These are phyloP conservation scores for Ryuthela nishihirai DNA, from an alignment of 2,888 invertebrate species.

Conservation along the genomic window DNA sequence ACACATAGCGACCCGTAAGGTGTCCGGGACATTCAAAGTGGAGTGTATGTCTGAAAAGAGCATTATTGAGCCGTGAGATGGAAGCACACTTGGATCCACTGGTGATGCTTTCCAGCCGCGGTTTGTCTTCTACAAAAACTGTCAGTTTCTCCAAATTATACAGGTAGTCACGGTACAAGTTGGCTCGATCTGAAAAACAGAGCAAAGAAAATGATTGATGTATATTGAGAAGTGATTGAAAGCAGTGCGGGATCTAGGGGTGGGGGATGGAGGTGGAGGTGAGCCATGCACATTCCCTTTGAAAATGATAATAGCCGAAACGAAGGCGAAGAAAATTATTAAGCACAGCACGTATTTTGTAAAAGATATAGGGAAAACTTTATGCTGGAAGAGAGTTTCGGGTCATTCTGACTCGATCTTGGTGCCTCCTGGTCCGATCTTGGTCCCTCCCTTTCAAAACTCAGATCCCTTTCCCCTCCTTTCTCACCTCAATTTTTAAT, in stretches of 20 bases:
- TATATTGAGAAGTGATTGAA: not conserved
- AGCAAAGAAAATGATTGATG: conserved; percentile 1
- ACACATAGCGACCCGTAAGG: conserved; percentile 53
- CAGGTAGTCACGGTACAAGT: conserved; percentile 51
- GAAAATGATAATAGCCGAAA: too few species aligned
- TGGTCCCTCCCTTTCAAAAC: too few species aligned
- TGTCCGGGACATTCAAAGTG: conserved; percentile 54
- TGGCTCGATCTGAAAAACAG: conserved; percentile 47
- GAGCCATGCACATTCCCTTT: too few species aligned
- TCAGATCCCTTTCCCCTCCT: too few species aligned
- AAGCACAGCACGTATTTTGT: too few species aligned
- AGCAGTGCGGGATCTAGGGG: not conserved
- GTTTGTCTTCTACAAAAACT: conserved; percentile 54
- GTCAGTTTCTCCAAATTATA: conserved; percentile 55
- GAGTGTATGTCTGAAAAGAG: conserved; percentile 53
- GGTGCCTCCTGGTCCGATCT: too few species aligned
- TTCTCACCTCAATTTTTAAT: too few species aligned
- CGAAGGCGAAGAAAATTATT: too few species aligned
- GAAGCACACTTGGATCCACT: conserved; percentile 51
- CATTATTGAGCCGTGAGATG: conserved; percentile 54
- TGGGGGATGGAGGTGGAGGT: too few species aligned
- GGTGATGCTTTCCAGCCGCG: conserved; percentile 45
- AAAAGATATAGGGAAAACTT: too few species aligned
- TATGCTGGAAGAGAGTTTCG: too few species aligned
- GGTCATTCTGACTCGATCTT: too few species aligned